Base-by-base conservation (phyloP, 2,888 invertebrate species). In the Neoaliturus tenellus region DNA sequence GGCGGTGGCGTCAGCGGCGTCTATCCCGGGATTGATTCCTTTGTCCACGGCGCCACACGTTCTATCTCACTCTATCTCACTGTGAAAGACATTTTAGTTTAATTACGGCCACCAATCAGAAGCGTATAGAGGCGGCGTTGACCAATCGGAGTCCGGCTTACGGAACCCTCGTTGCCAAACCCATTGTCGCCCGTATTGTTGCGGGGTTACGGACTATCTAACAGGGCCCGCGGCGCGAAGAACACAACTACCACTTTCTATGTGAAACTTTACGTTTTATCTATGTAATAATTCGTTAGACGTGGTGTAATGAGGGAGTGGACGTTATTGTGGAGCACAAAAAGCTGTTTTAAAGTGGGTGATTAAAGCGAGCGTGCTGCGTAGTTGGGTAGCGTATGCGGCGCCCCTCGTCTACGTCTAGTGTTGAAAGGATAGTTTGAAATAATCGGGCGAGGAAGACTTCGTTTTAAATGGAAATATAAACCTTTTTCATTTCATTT, bases 31-130 rank as follows among this genome's bases (percentile, higher is more conserved):
- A 71, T 82, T 71, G 82, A 78, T 78, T 78, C 78, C 78, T 55
- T 78, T 78, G 78, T 78, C 55, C 51, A 25, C 28, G 78, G 78
- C 78, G 78, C 78, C 78, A 78, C 78, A 78, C 78, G 78, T 62
- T 62, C 62, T 28, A 62, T 62, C 62, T 62, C 62, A 62, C 62
- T 62, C 62, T 78, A 78, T 78, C 78, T 55, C 75, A 75, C 78
- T 78, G 78, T 78, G 78, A 78, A 78, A 78, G 78, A 78, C 78
- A 55, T 55, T 75, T 75, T 78, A 55, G 78, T 78, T 78, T 78
- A 78, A 78, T 78, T 78, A 78, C 78, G 55, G 75, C 28, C 55
- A 78, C 78, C 78, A 78, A 78, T 78, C 78, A 78, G 78, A 78
- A 17, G 78, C 78, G 78, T 55, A 78, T 78, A 78, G 78, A 78